Conservation (phyloP, 2,113 vertebrate genomes). For the Passer montanus region DNA sequence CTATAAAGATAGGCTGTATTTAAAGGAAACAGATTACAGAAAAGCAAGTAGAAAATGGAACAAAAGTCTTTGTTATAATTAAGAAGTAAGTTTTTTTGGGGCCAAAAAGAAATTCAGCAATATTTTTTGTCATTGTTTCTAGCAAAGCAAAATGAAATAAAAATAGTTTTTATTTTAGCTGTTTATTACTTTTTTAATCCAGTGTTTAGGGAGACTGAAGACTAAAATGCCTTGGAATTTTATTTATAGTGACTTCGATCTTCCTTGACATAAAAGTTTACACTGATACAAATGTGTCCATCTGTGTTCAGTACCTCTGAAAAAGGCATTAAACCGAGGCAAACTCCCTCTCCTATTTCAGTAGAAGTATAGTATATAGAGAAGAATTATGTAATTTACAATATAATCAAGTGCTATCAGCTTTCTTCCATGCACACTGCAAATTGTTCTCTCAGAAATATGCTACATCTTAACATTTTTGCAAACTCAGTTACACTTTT, state of each 20-base stretch:
- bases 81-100: background rate
- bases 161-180: background rate
- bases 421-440: background rate
- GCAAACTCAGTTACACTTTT: conserved; percentile 19
- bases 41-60: background rate
- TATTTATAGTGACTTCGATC: background rate
- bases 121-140: background rate
- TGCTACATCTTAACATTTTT: background rate
- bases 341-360: background rate
- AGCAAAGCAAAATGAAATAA: background rate
- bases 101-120: background rate
- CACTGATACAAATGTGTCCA: background rate
- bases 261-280: background rate
- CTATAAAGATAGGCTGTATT: background rate
- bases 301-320: background rate
- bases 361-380: background rate
- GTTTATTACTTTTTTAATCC: background rate
- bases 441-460: conserved; percentile 18
- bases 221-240: background rate
- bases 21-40: background rate
- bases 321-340: background rate
- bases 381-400: conserved; percentile 1
- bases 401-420: conserved; percentile 1
- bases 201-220: background rate
- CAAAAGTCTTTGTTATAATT: background rate